Evolutionary conservation across 2,113 vertebrate species (phyloP).

Genomic region (Rhipidura dahli): DNA sequence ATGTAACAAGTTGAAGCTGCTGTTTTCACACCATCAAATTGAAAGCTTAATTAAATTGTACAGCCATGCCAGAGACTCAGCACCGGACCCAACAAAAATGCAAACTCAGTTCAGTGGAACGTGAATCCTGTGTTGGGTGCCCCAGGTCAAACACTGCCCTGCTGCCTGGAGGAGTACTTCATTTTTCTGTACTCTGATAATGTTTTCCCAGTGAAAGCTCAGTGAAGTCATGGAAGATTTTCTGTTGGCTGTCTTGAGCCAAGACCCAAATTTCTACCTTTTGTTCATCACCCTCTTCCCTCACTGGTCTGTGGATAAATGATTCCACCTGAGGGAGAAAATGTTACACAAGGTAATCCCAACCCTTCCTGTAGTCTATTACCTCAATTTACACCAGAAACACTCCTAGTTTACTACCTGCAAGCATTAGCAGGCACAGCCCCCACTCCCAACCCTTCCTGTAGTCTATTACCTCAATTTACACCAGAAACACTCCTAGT

Average conservation of each 20-base stretch:
- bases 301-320: background rate
- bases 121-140: background rate
- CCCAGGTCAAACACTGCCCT: background rate
- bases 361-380: background rate
- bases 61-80: background rate
- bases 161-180: background rate
- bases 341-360: background rate
- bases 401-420: background rate
- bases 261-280: background rate
- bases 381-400: background rate
- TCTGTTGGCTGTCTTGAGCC: background rate
- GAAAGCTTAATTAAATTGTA: background rate
- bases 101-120: background rate
- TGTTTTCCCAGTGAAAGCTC: background rate
- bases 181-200: background rate
- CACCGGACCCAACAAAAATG: background rate
- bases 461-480: background rate
- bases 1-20: background rate
- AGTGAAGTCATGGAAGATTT: background rate
- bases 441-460: background rate
- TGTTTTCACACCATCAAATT: background rate
- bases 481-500: background rate
- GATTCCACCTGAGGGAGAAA: background rate
- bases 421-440: background rate
- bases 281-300: background rate